A percentile compares a stretch with the other conserved stretches of the same genome.
Conservation (phyloP, 2,797 vertebrate genomes). For the Otolemur crassicaudatus region DNA sequence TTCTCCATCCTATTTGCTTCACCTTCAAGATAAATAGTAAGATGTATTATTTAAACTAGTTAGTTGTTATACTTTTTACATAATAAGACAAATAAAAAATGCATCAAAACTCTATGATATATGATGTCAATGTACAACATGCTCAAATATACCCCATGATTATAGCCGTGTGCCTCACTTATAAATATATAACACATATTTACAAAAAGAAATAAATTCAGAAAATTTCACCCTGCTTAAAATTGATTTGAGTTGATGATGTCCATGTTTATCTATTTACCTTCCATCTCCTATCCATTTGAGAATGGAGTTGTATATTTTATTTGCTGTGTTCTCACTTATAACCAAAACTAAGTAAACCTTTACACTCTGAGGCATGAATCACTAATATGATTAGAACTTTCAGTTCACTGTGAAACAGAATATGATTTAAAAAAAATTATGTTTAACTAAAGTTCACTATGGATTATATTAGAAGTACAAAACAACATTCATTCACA, state of each 20-base stretch:
- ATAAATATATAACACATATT: neutral
- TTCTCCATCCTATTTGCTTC: neutral
- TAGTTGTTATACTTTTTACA: neutral
- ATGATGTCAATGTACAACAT: neutral
- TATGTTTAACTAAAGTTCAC: neutral
- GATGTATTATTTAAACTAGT: neutral
- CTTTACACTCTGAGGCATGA: slow-evolving; percentile 43
- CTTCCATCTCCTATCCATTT: neutral
- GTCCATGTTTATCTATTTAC: neutral
- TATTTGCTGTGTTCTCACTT: neutral
- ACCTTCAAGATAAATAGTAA: neutral
- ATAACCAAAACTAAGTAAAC: neutral
- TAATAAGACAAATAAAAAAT: neutral
- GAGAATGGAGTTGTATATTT: slow-evolving; percentile 1
- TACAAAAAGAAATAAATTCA: neutral
- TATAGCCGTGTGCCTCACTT: neutral
- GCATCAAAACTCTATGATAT: neutral
- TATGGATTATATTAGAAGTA: neutral
- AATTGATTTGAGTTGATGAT: neutral
- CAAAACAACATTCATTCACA: neutral
- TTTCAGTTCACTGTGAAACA: slow-evolving; percentile 39
- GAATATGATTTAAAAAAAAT: neutral
- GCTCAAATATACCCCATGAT: neutral
- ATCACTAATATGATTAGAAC: neutral
- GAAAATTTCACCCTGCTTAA: neutral